Base-by-base conservation (phyloP, 1,140 invertebrate genomes). In the Caenorhabditis inopinata region DNA sequence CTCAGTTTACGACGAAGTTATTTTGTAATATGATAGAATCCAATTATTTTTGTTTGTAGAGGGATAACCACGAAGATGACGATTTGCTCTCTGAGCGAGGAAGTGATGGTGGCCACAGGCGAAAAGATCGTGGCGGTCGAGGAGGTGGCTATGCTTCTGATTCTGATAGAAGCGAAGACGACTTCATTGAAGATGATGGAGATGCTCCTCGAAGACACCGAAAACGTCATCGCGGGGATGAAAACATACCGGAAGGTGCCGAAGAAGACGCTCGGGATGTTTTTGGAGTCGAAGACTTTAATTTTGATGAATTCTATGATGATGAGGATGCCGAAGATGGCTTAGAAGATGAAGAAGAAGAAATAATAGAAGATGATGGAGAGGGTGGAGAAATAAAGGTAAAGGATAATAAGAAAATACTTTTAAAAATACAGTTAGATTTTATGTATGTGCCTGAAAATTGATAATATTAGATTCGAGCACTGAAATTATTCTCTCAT, bases 191-290 rank as follows among this genome's bases (percentile, higher is more conserved):
- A 2, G 96, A 96, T 88, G 96, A 98, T 2, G 95, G 96, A 88
- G 96, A 97, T 88, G 94, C 98, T 87, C 96, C 95, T 0, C 91
- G 93, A 82, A 95, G 96, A 0, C 95, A 97, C 76, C 92, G 93
- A 18, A 93, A 94, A 82, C 93, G 93, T 84, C 92, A 93, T 83
- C 94, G 94, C 89, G 92, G 94, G 62, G 94, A 93, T 87, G 93
- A 92, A 21, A 85, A 87, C 73, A 88, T 89, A 35, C 23, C 58
- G 6, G 76, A 68, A 68, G 58, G 94, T 5, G 94, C 94, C 0
- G 90, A 98, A 29, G 96, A 98, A 92, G 95, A 98, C 90, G 97
- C 97, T 74, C 96, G 98, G 90, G 97, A 99, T 88, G 97, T 98
- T 84, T 99, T 99, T 90, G 97, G 97, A 77, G 96, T 98, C 23